Conservation (phyloP, 2,113 vertebrate genomes). For the Vombatus ursinus region DNA sequence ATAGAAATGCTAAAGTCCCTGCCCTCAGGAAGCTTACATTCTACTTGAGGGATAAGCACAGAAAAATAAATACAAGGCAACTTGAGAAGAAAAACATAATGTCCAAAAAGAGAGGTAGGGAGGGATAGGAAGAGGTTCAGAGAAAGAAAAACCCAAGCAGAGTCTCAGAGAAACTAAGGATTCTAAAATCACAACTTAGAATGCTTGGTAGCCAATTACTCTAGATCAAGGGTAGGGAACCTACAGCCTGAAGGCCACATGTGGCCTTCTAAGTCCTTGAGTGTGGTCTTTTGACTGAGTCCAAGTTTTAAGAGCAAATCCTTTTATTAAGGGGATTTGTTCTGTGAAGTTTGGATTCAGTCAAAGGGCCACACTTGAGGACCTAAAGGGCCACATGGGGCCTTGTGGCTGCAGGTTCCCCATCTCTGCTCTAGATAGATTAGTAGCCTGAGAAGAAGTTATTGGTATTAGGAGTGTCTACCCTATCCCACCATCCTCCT, state of each 20-base stretch:
- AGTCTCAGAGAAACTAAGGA: neutral
- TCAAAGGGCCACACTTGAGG: no score
- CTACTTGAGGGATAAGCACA: neutral
- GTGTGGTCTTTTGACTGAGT: no score
- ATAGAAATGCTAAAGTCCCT: no score
- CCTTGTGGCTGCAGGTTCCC: no score
- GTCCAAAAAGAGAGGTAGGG: neutral
- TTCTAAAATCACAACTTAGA: neutral
- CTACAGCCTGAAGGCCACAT: no score
- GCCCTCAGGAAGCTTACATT: no score
- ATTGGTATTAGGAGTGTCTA: neutral
- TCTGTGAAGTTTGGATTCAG: no score
- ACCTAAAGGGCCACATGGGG: no score
- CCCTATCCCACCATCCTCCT: neutral
- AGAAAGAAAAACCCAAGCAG: neutral
- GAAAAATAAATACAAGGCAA: neutral
- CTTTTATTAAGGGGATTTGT: no score
- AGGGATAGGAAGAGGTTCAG: neutral
- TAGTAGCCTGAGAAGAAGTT: neutral
- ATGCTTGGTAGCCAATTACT: neutral
- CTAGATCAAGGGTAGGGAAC: no score
- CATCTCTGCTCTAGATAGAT: neutral
- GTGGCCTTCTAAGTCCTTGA: no score
- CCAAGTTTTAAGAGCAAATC: no score
- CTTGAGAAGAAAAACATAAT: neutral